Evolutionary conservation across 2,113 vertebrate species (phyloP), one percentile per base, ranked within the genome.

Genomic region (Nanorana parkeri): DNA sequence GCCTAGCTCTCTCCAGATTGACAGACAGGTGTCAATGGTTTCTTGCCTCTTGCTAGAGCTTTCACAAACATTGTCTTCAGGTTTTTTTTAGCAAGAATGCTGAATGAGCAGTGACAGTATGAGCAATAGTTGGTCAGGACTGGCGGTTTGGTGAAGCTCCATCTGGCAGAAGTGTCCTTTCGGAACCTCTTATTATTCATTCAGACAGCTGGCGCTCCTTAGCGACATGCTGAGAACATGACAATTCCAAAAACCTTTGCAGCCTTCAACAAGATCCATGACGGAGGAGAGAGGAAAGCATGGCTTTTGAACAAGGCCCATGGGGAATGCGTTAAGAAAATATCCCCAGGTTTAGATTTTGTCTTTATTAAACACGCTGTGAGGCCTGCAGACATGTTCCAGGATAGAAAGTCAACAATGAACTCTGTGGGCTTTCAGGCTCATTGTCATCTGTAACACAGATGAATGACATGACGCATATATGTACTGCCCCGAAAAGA

Each of bases 401-500:
- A 55, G 63, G 61, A 6, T 78, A 41, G 65, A 52, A 54, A 78
- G 47, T 78, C 64, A 78, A 20, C 10, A n/a, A 26, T 56, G 76
- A 55, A 68, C 11, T 17, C 21, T 66, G 51, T 67, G 63, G 56
- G 36, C 32, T 51, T 29, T 13, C 3, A n/a, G 15, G 17, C 19
- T 29, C 17, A 21, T 56, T 23, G 16, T 21, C 55, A 75, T 75
- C 55, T 61, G 28, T 75, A 23, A 60, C 28, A 36, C 54, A 7
- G 54, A 26, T 29, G 52, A 2, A 32, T 8, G 10, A 10, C 0
- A 67, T 19, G 4, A 26, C 32, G 17, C 65, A 67, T 32, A 41
- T 10, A 11, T 41, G 8, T 41, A 41, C 41, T 11, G 41, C 8
- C 8, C 4, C 41, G 8, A 32, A 32, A 32, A 41, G 4, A 41